These are phyloP conservation scores for Fragum sueziense DNA, from an alignment of 2,888 invertebrate species.

Conservation along the genomic window DNA sequence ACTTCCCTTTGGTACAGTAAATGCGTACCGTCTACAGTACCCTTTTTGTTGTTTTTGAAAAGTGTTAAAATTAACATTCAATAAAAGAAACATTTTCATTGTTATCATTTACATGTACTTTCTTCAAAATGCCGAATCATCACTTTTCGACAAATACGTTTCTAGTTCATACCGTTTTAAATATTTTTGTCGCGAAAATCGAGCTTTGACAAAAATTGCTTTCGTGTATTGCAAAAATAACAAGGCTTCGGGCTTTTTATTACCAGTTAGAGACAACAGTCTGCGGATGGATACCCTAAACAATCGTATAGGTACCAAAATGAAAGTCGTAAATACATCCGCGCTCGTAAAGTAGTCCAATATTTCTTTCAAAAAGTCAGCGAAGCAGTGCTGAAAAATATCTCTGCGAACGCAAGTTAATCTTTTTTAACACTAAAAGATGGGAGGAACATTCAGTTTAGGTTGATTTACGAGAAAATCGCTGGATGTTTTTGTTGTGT, in stretches of 20 bases:
- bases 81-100: no score
- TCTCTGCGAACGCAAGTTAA: background rate
- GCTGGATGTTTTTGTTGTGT: background rate
- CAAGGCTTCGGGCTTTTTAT: background rate
- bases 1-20: no score
- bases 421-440: constrained; percentile 24
- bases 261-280: background rate
- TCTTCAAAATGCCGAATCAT: no score
- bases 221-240: background rate
- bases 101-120: no score
- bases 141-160: no score
- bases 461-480: constrained; percentile 2
- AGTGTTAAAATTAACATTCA: no score
- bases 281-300: constrained; percentile 20
- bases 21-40: no score
- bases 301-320: background rate
- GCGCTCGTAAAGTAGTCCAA: constrained; percentile 23
- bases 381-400: constrained; percentile 19
- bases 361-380: constrained; percentile 32
- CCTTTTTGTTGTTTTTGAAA: no score
- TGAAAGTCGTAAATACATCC: constrained; percentile 23
- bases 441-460: constrained; percentile 13
- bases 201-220: background rate
- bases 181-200: background rate
- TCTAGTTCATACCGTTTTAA: background rate